Conservation (phyloP, 2,113 vertebrate species). For the Sylvilagus bachmani region DNA sequence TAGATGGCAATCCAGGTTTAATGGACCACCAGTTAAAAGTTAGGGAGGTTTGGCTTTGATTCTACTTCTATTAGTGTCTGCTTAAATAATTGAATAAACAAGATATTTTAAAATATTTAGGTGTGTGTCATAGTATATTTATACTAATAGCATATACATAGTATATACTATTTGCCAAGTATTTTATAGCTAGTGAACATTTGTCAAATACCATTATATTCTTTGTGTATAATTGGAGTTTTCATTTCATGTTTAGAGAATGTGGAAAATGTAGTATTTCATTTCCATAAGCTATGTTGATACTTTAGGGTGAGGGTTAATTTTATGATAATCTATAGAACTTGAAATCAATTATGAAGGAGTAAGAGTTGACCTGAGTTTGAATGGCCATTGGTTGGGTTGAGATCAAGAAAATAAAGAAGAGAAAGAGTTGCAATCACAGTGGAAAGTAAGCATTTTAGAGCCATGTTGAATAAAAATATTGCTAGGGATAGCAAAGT, state of each 20-base stretch:
- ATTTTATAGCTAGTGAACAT: neutral
- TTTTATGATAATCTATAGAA: neutral
- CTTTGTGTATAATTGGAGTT: conserved; percentile 3
- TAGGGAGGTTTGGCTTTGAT: neutral
- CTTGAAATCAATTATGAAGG: conserved; percentile 35
- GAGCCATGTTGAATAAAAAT: conserved; percentile 68
- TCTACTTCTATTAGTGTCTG: neutral
- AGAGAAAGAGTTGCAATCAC: conserved; percentile 47
- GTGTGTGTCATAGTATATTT: neutral
- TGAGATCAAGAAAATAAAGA: conserved; percentile 62
- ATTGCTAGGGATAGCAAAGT: conserved; percentile 53
- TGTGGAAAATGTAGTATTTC: neutral
- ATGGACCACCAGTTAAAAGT: neutral
- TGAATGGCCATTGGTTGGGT: neutral
- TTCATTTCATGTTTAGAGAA: neutral
- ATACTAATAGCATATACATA: too few relatives aligned
- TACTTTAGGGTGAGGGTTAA: neutral
- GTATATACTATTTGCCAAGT: neutral
- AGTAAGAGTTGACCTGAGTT: conserved; percentile 60
- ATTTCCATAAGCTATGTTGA: neutral
- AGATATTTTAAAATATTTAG: conserved; percentile 45
- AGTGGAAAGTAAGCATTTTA: conserved; percentile 52
- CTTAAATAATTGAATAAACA: neutral
- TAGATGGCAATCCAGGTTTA: neutral
- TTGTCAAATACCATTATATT: neutral